These are phyloP conservation scores for Daktulosphaira vitifoliae DNA, from an alignment of 1,140 invertebrate genomes.

Conservation along the genomic window DNA sequence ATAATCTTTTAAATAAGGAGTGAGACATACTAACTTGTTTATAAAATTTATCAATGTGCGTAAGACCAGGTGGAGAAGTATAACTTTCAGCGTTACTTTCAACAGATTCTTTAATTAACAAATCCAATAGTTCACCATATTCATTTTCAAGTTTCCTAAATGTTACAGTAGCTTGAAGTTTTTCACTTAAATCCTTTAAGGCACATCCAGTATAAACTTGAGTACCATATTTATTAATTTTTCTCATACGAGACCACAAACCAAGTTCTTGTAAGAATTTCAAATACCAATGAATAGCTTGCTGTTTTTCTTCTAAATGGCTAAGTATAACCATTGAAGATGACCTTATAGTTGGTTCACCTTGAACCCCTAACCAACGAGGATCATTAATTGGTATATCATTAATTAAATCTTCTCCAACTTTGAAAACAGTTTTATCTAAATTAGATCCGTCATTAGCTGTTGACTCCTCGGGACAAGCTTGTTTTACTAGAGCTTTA, in stretches of 20 bases:
- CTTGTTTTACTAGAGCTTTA: constrained; percentile 19
- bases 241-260: constrained; percentile 61
- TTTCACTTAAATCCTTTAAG: constrained; percentile 63
- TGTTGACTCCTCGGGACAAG: constrained; percentile 16
- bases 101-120: constrained; percentile 15
- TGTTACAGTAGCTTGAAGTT: constrained; percentile 63
- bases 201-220: constrained; percentile 56
- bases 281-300: constrained; percentile 62
- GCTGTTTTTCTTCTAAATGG: constrained; percentile 77
- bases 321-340: constrained; percentile 66
- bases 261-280: constrained; percentile 65
- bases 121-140: constrained; percentile 16
- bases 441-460: constrained; percentile 9
- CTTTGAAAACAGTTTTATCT: constrained; percentile 29
- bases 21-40: constrained; percentile 24
- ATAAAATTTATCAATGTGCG: constrained; percentile 23
- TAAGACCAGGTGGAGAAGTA: constrained; percentile 17
- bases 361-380: constrained; percentile 53
- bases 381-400: constrained; percentile 84
- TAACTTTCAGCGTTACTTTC: constrained; percentile 3
- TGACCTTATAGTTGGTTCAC: constrained; percentile 13
- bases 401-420: constrained; percentile 55
- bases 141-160: constrained; percentile 49
- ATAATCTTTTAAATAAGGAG: constrained; percentile 1
- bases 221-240: constrained; percentile 49